Evolutionary conservation across 2,113 vertebrate species (phyloP), one percentile per base, ranked within the genome.

Genomic region (Dicrurus megarhynchus): DNA sequence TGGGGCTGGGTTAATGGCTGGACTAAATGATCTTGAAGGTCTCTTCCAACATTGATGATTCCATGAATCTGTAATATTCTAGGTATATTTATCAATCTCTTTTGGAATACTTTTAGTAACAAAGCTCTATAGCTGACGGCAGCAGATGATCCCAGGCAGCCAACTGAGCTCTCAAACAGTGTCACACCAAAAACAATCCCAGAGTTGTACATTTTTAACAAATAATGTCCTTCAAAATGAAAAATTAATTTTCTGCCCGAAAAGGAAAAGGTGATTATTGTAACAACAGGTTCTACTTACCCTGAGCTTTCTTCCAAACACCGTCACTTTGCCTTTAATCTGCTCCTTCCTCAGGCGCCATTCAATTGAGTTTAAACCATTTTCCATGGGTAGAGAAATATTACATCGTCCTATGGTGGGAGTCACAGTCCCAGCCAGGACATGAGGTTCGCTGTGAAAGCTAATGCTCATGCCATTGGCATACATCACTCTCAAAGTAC

Each of bases 381-480:
- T 99, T 97, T 99, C 99, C 79, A 99, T 99, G 79, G 99, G 99
- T 89, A 99, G 98, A 32, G 99, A 99, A 98, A 99, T 99, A 98
- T 99, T 99, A 94, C 99, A 99, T 70, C 99, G 98, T 44, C 99
- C 99, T 16, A 99, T 99, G 39, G 99, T 99, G 87, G 99, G 99
- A 95, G 99, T 99, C 90, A 99, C 98, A 47, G 99, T 99, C 52
- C 99, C 99, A 3, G 99, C 99, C 37, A 99, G 98, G 95, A 99
- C 99, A 91, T 99, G 99, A 27, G 99, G 99, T 96, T 99, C 99
- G 2, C 99, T 99, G 97, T 99, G 99, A 97, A 99, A 99, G 97
- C 99, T 99, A 98, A 99, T 99, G 32, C 98, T 99, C 99, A 99
- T 99, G 53, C 99, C 99, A 33, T 99, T 99, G 96, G 99, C 99